Evolutionary conservation across 2,888 invertebrate species (phyloP).

Genomic region (Philereme vetulata): DNA sequence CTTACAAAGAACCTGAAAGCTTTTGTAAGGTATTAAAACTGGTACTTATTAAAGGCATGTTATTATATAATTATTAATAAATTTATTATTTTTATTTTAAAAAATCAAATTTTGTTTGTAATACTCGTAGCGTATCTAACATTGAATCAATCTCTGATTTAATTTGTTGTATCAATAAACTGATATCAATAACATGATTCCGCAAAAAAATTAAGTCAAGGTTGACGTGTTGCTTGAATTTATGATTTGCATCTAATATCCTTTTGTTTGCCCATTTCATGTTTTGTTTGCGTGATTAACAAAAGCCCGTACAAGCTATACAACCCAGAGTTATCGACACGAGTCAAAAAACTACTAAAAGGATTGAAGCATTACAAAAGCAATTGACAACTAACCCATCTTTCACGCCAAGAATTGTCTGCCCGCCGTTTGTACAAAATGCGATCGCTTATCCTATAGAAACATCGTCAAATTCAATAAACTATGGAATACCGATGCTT

Average conservation of each 20-base stretch:
- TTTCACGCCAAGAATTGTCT: conserved; percentile 75
- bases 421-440: conserved; percentile 76
- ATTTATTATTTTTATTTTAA: no score
- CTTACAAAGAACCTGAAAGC: no score
- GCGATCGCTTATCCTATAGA: conserved; percentile 58
- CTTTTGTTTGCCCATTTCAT: conserved; percentile 63
- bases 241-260: conserved; percentile 67
- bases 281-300: conserved; percentile 64
- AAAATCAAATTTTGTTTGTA: background rate
- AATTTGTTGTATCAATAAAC: background rate
- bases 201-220: conserved; percentile 10
- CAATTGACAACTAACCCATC: conserved; percentile 79
- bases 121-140: conserved; percentile 7
- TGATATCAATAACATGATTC: background rate
- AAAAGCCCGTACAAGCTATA: conserved; percentile 84
- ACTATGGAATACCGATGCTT: conserved; percentile 68
- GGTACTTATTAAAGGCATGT: background rate
- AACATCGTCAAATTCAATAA: conserved; percentile 49
- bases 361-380: conserved; percentile 71
- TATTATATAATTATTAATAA: background rate
- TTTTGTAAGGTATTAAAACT: background rate
- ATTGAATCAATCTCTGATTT: conserved; percentile 10
- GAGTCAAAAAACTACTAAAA: conserved; percentile 64
- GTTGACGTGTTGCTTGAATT: conserved; percentile 42
- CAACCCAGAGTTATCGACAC: conserved; percentile 80